Percentiles rank a stretch among this genome's conserved stretches.
Evolutionary conservation across 2,888 invertebrate species (phyloP).

Genomic region (Vanessa cardui): DNA sequence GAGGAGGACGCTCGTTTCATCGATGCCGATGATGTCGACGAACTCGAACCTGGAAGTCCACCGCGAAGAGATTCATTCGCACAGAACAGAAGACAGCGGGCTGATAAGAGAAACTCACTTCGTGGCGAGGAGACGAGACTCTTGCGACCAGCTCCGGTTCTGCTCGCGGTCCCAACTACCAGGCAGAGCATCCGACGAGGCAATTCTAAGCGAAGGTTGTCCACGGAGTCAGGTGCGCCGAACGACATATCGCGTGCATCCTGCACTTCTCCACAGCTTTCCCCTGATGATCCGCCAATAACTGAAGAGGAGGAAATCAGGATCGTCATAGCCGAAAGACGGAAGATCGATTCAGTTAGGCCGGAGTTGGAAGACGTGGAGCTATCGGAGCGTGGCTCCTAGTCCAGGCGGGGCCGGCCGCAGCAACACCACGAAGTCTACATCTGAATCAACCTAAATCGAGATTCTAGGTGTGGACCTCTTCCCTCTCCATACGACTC

Average conservation of each 20-base stretch:
- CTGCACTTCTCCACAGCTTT: slow-evolving; percentile 48
- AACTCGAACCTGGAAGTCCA: slow-evolving; percentile 74
- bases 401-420: slow-evolving; percentile 81
- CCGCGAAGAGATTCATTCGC: slow-evolving; percentile 76
- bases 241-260: slow-evolving; percentile 59
- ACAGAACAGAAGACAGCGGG: slow-evolving; percentile 76
- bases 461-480: slow-evolving; percentile 33
- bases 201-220: slow-evolving; percentile 58
- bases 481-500: slow-evolving; percentile 34
- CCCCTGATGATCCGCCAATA: slow-evolving; percentile 62
- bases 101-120: slow-evolving; percentile 71
- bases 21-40: slow-evolving; percentile 82
- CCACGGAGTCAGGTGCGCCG: slow-evolving; percentile 61
- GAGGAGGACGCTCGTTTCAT: slow-evolving; percentile 83
- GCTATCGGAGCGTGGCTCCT: slow-evolving; percentile 74
- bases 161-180: slow-evolving; percentile 68
- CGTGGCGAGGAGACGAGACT: slow-evolving; percentile 75
- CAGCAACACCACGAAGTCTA: slow-evolving; percentile 79
- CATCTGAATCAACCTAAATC: slow-evolving; percentile 61
- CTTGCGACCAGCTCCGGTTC: slow-evolving; percentile 64
- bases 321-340: slow-evolving; percentile 84
- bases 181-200: slow-evolving; percentile 61
- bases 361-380: slow-evolving; percentile 71
- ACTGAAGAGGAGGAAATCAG: slow-evolving; percentile 82
- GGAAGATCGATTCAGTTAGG: slow-evolving; percentile 79